phyloP scores from a whole-genome alignment of 1,140 invertebrate species.

The Drosophila seguyi region DNA sequence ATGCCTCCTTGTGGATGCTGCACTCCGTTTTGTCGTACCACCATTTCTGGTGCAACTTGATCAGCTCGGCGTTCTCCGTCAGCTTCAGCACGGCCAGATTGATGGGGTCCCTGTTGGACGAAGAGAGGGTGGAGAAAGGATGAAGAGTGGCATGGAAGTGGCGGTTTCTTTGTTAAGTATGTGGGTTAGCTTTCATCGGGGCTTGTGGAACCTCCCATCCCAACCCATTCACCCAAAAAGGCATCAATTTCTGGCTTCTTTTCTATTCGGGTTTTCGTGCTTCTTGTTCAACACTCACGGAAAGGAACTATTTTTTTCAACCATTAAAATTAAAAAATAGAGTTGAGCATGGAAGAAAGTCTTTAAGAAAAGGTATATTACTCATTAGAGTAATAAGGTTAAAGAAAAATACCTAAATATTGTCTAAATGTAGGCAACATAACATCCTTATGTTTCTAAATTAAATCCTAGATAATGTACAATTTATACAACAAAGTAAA shows the following conservation, averaged over 20 bases:
- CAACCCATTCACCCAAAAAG: conserved; percentile 6
- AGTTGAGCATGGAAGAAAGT: not conserved
- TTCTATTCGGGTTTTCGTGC: not conserved
- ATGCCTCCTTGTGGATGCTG: conserved; percentile 88
- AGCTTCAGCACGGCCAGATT: conserved; percentile 96
- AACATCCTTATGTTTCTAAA: too few relatives aligned
- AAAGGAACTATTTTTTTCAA: not conserved
- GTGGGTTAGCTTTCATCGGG: conserved; percentile 35
- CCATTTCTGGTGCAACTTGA: conserved; percentile 97
- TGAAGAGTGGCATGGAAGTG: not conserved
- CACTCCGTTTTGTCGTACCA: conserved; percentile 95
- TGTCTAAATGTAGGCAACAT: too few relatives aligned
- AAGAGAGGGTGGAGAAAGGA: not conserved
- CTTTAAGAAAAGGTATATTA: not conserved
- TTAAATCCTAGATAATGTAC: too few relatives aligned
- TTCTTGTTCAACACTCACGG: not conserved
- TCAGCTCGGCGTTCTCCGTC: conserved; percentile 96
- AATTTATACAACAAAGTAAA: too few relatives aligned
- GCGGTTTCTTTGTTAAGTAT: conserved; percentile 43
- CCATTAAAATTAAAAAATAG: not conserved
- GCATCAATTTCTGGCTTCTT: conserved; percentile 40
- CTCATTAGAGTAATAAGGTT: too few relatives aligned
- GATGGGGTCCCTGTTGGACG: conserved; percentile 90
- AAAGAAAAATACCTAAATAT: not conserved
- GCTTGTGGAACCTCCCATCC: not conserved